Conservation (phyloP, 2,888 invertebrate species). For the Stictocephala bisonia region DNA sequence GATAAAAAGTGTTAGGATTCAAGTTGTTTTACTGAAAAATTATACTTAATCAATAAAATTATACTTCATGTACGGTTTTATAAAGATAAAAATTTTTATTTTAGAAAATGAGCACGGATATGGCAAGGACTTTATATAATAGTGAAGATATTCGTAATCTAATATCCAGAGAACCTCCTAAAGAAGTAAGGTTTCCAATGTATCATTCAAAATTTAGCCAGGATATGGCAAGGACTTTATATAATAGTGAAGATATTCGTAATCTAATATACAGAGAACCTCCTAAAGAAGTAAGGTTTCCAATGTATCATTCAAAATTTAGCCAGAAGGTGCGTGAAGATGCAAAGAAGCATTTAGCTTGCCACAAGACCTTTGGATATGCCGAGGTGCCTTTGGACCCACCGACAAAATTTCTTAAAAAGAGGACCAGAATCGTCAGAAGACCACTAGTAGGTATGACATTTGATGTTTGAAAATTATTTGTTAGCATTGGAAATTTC, state of each 20-base stretch:
- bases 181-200: slow-evolving; percentile 64
- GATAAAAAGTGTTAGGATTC: too few species aligned
- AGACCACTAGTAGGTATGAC: slow-evolving; percentile 56
- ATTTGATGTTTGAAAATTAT: too few species aligned
- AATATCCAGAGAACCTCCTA: slow-evolving; percentile 22
- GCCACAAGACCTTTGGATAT: slow-evolving; percentile 73
- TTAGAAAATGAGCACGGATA: too few species aligned
- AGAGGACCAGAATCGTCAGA: slow-evolving; percentile 69
- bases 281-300: slow-evolving; percentile 61
- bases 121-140: neutral
- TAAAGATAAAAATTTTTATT: too few species aligned
- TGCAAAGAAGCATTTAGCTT: slow-evolving; percentile 61
- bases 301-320: slow-evolving; percentile 69
- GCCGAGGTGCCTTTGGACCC: slow-evolving; percentile 71
- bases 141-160: slow-evolving; percentile 35
- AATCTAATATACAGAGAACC: slow-evolving; percentile 5
- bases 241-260: slow-evolving; percentile 26
- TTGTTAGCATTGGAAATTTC: too few species aligned
- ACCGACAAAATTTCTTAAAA: slow-evolving; percentile 73
- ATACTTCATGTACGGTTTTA: too few species aligned
- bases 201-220: slow-evolving; percentile 69
- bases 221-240: too few species aligned
- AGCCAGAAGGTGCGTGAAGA: slow-evolving; percentile 64
- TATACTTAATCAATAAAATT: too few species aligned
- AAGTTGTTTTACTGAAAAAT: too few species aligned